phyloP scores from a whole-genome alignment of 2,113 vertebrate genomes.

The Hiodon alosoides region DNA sequence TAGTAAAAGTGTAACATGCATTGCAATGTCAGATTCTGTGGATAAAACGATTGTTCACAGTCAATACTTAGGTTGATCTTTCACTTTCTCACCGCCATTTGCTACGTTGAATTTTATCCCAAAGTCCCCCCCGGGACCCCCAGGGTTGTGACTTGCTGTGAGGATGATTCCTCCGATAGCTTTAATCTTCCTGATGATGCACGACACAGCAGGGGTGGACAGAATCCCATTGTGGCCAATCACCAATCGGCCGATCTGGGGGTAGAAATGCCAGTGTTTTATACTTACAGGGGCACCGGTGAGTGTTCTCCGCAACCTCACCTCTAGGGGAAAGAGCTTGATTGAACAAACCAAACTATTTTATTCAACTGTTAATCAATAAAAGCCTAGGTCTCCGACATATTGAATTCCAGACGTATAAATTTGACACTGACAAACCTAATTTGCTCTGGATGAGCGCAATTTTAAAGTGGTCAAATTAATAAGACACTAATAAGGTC shows the following conservation, averaged over 20 bases:
- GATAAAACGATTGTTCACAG: background rate
- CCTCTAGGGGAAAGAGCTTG: too few relatives aligned
- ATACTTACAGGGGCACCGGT: background rate
- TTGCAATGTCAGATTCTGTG: too few relatives aligned
- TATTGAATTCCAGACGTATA: too few relatives aligned
- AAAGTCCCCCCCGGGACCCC: conserved; percentile 90
- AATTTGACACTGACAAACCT: too few relatives aligned
- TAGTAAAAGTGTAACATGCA: too few relatives aligned
- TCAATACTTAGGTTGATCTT: background rate
- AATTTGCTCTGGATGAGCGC: too few relatives aligned
- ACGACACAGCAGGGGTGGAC: conserved; percentile 94
- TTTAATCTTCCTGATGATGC: conserved; percentile 97
- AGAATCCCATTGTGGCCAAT: conserved; percentile 94
- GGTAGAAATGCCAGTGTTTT: background rate
- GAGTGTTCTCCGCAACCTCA: too few relatives aligned
- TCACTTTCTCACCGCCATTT: conserved; percentile 78
- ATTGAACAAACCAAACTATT: too few relatives aligned
- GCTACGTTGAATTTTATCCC: conserved; percentile 95
- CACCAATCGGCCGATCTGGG: conserved; percentile 89
- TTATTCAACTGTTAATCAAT: too few relatives aligned
- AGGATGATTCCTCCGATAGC: conserved; percentile 94
- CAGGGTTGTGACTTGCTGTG: conserved; percentile 93
- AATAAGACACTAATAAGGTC: too few relatives aligned
- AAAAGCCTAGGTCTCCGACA: too few relatives aligned
- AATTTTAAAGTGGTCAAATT: too few relatives aligned